phyloP scores from a whole-genome alignment of 2,797 vertebrate species.

The Pipistrellus pipistrellus region DNA sequence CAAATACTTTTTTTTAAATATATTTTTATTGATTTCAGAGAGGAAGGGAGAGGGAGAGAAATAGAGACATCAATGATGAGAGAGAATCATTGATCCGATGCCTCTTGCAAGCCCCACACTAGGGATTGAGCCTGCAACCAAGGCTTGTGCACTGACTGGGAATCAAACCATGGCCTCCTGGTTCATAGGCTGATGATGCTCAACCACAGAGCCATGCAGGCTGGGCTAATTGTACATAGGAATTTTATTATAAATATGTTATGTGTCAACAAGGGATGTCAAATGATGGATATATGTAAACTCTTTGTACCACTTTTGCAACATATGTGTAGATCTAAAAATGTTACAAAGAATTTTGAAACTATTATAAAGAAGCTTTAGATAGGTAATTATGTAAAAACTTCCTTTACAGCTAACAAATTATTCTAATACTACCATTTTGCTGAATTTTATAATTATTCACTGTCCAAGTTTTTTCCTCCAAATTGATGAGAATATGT shows the following conservation, averaged over 20 bases:
- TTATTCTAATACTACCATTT: not conserved
- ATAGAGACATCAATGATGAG: too few species aligned
- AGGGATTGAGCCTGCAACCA: too few species aligned
- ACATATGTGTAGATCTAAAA: constrained; percentile 36
- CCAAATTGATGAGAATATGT: not conserved
- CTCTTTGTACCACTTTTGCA: not conserved
- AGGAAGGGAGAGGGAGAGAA: too few species aligned
- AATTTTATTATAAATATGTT: not conserved
- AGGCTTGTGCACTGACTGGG: too few species aligned
- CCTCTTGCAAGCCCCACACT: too few species aligned
- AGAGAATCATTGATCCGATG: too few species aligned
- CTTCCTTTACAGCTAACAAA: not conserved
- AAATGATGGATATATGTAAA: not conserved
- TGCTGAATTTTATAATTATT: not conserved
- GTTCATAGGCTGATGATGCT: too few species aligned
- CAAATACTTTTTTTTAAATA: not conserved
- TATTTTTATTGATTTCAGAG: too few species aligned
- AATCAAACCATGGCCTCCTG: too few species aligned
- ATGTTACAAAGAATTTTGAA: not conserved
- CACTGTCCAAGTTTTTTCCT: not conserved
- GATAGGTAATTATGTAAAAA: not conserved
- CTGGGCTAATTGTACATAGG: not conserved
- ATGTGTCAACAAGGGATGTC: not conserved
- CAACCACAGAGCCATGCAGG: too few species aligned
- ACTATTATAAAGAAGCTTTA: not conserved